Conservation (phyloP, 2,113 vertebrate species). For the Canis aureus region DNA sequence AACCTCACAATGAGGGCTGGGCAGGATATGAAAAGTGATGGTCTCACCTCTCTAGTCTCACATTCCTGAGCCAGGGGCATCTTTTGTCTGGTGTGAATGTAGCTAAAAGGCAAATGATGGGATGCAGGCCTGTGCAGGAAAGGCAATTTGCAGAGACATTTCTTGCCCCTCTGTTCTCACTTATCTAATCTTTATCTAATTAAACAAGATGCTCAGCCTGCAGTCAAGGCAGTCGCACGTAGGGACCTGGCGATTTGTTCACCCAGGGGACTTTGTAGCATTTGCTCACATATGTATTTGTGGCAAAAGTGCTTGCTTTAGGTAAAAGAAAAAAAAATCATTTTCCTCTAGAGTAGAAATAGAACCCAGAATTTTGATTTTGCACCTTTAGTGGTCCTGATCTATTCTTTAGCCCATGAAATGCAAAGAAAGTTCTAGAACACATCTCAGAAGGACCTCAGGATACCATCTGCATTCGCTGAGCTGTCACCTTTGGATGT, state of each 20-base stretch:
- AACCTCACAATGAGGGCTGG: not conserved
- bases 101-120: not conserved
- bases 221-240: rapidly evolving
- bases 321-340: not conserved
- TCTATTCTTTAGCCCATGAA: not conserved
- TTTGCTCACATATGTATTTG: not conserved
- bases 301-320: not conserved
- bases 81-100: constrained; percentile 16
- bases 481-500: not conserved
- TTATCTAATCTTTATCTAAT: constrained; percentile 24
- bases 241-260: not conserved
- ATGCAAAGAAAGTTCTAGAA: constrained; percentile 34
- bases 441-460: not conserved
- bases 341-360: constrained; percentile 12
- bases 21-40: not conserved
- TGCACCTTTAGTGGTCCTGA: not conserved
- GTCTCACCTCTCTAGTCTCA: not conserved
- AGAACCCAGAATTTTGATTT: not conserved
- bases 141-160: not conserved
- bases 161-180: constrained; percentile 11
- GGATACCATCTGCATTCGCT: not conserved
- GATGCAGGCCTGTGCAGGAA: not conserved
- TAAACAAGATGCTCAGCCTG: not conserved
- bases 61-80: not conserved
- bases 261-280: not conserved